These are phyloP conservation scores for Oscheius onirici DNA, from an alignment of 2,888 invertebrate species.

Conservation along the genomic window DNA sequence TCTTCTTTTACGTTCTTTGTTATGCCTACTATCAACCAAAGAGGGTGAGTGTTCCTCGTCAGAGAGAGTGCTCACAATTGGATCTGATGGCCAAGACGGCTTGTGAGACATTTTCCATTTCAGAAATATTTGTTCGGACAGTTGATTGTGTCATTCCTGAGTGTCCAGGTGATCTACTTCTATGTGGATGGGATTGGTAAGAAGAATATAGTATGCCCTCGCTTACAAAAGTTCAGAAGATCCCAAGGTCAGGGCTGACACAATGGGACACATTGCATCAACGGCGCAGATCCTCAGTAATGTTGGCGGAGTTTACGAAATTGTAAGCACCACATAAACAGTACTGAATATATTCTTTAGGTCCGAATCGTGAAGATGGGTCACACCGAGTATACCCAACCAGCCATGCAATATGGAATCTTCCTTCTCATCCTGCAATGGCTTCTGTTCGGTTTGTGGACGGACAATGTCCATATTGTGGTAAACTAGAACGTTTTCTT, in stretches of 20 bases:
- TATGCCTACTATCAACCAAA: constrained; percentile 69
- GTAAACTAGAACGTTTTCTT: constrained; percentile 42
- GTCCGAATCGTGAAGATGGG: constrained; percentile 57
- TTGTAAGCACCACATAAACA: constrained; percentile 40
- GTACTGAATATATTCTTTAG: constrained; percentile 39
- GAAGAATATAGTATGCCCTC: background rate
- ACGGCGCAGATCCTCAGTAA: constrained; percentile 65
- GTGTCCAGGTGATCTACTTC: constrained; percentile 53
- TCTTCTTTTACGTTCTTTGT: constrained; percentile 57
- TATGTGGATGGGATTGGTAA: constrained; percentile 56
- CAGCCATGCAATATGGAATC: constrained; percentile 65
- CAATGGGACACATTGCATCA: constrained; percentile 68
- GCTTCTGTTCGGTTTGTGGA: constrained; percentile 62
- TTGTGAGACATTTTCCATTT: constrained; percentile 29
- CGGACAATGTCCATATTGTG: constrained; percentile 64
- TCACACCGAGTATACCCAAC: constrained; percentile 69
- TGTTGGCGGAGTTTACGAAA: constrained; percentile 63
- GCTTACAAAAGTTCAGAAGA: background rate
- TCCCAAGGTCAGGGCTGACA: constrained; percentile 37
- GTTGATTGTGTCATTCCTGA: constrained; percentile 42
- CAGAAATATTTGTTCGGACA: constrained; percentile 66
- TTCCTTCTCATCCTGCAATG: constrained; percentile 64
- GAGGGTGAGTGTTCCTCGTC: constrained; percentile 47
- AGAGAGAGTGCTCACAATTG: background rate
- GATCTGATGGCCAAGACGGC: too few species aligned